Evolutionary conservation across 53 echinoderm and acorn worm genomes (phyloP), one percentile per base, ranked within the genome.

Genomic region (Temnopleurus reevesii): DNA sequence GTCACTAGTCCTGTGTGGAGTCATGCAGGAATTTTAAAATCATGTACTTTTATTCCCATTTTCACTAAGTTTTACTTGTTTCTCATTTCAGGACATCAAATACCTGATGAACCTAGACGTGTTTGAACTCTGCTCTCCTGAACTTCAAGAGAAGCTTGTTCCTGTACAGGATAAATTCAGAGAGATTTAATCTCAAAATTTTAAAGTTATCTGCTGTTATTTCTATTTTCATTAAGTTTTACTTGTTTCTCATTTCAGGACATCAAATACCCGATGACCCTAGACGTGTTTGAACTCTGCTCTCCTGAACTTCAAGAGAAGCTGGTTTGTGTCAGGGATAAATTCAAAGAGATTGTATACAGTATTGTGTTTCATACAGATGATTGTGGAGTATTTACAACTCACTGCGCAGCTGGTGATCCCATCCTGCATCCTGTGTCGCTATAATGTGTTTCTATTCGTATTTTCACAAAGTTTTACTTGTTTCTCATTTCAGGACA

Each of bases 281-380:
- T 95, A 26, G 97, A 97, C 76, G 91, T 90, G 8, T 97, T 91
- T 91, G 97, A 97, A 56, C 94, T 97, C 8, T 97, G 97, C 84
- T 88, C 97, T 23, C 90, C 81, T 51, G 93, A 93, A 59, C 92
- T 97, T 1, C 92, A 95, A 57, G 81, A 89, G 45, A 95, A 95
- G 81, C 59, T 95, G 36, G 53, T 87, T 43, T 93, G 95, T 17
- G 87, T 89, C 28, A 92, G 97, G 65, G 77, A 89, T 19, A 95
- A 97, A 84, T 95, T 97, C 57, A 66, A 93, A 51, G 90, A 38
- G 31, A 92, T 95, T 90, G 96, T 94, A 12, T 94, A 96, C 88
- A 94, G 89, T 28, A 91, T 90, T 51, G 59, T 89, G 3, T 86
- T 71, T 9, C 93, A 96, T 79, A 80, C 53, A 3, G 77, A 61